Conservation (phyloP, 1,140 invertebrate species). For the Tetramorium simillimum region DNA sequence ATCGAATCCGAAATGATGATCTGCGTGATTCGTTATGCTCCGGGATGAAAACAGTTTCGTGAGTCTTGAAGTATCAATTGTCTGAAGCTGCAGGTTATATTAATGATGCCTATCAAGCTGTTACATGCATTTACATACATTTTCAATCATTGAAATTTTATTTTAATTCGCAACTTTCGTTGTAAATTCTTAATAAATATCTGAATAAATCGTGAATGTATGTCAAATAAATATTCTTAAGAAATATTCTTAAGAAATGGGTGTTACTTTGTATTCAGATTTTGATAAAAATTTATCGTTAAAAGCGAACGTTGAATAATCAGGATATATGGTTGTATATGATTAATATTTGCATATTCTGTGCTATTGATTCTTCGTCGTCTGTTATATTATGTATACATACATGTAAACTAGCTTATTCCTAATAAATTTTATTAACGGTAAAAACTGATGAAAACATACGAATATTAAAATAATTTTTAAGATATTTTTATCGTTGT, state of each 20-base stretch:
- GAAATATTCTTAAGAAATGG: neutral
- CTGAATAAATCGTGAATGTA: neutral
- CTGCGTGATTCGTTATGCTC: neutral
- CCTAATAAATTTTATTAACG: neutral
- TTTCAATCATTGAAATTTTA: neutral
- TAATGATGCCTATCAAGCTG: slow-evolving; percentile 7
- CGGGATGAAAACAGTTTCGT: neutral
- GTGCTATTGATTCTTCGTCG: slow-evolving; percentile 75
- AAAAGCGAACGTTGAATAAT: neutral
- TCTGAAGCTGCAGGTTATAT: slow-evolving; percentile 25
- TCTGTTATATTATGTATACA: neutral
- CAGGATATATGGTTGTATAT: neutral
- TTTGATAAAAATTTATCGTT: neutral
- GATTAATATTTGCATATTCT: slow-evolving; percentile 58
- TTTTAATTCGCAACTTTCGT: neutral
- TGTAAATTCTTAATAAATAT: neutral
- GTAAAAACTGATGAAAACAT: neutral
- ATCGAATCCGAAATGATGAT: slow-evolving; percentile 12
- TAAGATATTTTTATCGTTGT: neutral
- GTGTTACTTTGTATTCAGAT: neutral
- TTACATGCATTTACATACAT: neutral
- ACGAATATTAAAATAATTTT: neutral
- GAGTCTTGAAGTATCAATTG: neutral
- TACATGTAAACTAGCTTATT: neutral
- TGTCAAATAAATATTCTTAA: neutral